Base-by-base conservation (phyloP, 2,888 invertebrate genomes). In the Melipona bicolor region DNA sequence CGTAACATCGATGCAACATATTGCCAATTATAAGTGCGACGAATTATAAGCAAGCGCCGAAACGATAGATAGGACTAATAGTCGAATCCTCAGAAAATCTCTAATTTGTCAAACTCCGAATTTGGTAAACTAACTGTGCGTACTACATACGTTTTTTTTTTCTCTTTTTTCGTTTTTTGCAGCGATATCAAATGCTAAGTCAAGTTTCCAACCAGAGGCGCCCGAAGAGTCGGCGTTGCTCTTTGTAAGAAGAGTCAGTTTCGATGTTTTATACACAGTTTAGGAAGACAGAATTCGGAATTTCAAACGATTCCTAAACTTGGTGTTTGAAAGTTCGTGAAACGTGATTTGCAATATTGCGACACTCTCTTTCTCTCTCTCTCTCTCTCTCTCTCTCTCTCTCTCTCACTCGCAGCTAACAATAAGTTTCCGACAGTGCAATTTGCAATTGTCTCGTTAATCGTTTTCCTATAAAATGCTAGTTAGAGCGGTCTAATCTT, bases 11-110 rank as follows among this genome's bases (percentile, higher is more conserved):
- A 78, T 68, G 54, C 32, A 52, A 65, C 54, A 50, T n/a, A 56
- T 73, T 61, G 81, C 78, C 81, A 78, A 79, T 81, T 78, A 67
- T 54, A 50, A 36, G 21, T 67, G 36, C 13, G 50, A 56, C 11
- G 68, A 72, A n/a, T n/a, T n/a, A n/a, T n/a, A n/a, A 79, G 43
- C 68, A 27, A 72, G 19, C 61, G 32, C 50, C 49, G 17, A 59
- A 77, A 65, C 49, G 24, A 71, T 43, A 52, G 15, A 4, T 54
- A 32, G 11, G 43, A 67, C 59, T 54, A 3, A 43, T 24, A 21
- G 54, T 19, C 65, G 27, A 68, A 36, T 49, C 5, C 2, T 79
- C 54, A 19, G 24, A 69, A 69, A 69, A 54, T 21, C 13, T 49
- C 43, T 52, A 36, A 68, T 15, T 21, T 9, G 43, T 43, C 2